Evolutionary conservation across 1,140 invertebrate species (phyloP).

Genomic region (Drosophila tsacasi): DNA sequence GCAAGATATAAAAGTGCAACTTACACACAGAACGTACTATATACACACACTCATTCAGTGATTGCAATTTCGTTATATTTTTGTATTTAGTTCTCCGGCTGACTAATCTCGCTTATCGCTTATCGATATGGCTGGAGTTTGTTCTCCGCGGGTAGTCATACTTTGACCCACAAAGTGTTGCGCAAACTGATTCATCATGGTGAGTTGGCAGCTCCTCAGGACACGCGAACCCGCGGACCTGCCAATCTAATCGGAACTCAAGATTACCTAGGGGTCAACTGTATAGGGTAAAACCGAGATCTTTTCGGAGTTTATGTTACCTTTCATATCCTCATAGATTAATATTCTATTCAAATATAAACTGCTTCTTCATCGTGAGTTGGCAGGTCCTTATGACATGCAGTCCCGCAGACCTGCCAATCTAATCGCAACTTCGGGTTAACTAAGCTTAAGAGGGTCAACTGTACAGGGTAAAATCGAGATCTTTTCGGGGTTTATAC

Average conservation of each 20-base stretch:
- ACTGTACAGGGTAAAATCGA: background rate
- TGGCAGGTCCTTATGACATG: too few species aligned
- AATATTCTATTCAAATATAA: too few species aligned
- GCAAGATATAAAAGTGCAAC: background rate
- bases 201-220: conserved; percentile 12
- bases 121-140: background rate
- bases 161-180: background rate
- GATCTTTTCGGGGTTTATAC: background rate
- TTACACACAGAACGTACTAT: background rate
- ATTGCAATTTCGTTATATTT: background rate
- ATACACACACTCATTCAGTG: too few species aligned
- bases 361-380: too few species aligned
- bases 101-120: conserved; percentile 10
- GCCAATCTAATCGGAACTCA: conserved; percentile 11
- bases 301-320: background rate
- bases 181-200: conserved; percentile 17
- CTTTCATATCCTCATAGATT: background rate
- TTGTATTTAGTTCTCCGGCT: background rate
- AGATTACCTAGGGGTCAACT: conserved; percentile 1
- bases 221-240: background rate
- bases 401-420: background rate
- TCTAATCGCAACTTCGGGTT: background rate
- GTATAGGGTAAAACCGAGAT: background rate
- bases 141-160: background rate
- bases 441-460: background rate